Evolutionary conservation across 2,888 invertebrate species (phyloP), one percentile per base, ranked within the genome.

Genomic region (Keiferia lycopersicella): DNA sequence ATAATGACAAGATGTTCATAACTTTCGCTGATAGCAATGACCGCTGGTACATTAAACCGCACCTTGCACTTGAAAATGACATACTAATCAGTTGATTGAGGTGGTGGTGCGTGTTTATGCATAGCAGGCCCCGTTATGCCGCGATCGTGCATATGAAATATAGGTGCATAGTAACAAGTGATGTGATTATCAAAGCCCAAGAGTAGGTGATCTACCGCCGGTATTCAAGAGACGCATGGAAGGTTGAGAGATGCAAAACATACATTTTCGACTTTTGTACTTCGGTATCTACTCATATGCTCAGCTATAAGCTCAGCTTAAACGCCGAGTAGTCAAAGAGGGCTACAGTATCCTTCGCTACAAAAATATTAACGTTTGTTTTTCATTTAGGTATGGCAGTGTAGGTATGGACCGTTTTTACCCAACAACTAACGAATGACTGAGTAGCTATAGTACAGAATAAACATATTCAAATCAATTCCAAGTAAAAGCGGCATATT

Each of bases 121-220:
- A 73, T 71, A 72, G 68, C 58, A 70, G 65, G 58, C 62, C 66
- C 64, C 65, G 67, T 70, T 71, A 68, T 65, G 69, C 20, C 1
- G 38, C 67, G 65, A 67, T 68, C 69, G 60, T 65, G 62, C 71
- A 72, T 74, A 69, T 58, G 69, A 73, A 73, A 71, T 71, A 74
- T 62, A 73, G 58, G 38, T 58, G 58, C 20, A 12, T 16, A 38
- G 39, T 57, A 39, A 3, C 20, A 39, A 16, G 14, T 11, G 34
- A 6, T 34, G 34, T 56, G 34, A 53, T 53, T 53, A 50, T 22
- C 51, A 22, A 7, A 11, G 11, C 22, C 20, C 51, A 20, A 51
- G 11, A 51, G 18, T n/a, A n/a, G 11, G 51, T 20, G n/a, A 56
- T 26, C n/a, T 56, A 14, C n/a, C 14, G 18, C 4, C 16, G 18